Percentiles rank a stretch among this genome's conserved stretches.
phyloP scores from a whole-genome alignment of 2,888 invertebrate species.

The Heliconius hortense region DNA sequence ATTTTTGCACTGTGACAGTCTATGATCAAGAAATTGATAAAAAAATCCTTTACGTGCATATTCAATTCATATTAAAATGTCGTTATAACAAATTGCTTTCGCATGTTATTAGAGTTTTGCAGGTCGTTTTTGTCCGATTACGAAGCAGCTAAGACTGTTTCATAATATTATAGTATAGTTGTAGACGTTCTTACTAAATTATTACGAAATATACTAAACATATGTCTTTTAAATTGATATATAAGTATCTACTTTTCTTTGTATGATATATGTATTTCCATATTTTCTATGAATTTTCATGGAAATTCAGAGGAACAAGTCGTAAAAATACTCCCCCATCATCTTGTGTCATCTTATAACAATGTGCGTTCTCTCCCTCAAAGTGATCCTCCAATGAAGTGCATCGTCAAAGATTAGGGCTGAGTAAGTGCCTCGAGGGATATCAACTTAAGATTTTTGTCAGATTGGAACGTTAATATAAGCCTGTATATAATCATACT shows the following conservation, averaged over 20 bases:
- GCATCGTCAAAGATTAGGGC: slow-evolving; percentile 33
- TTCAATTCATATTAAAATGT: slow-evolving; percentile 22
- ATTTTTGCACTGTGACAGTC: not conserved
- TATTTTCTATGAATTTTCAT: not conserved
- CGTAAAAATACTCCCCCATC: slow-evolving; percentile 20
- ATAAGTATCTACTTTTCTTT: not conserved
- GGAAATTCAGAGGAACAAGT: not conserved
- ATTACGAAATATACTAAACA: not conserved
- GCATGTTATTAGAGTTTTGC: slow-evolving; percentile 8
- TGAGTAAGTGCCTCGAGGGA: slow-evolving; percentile 34
- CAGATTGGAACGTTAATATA: not conserved
- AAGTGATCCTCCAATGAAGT: slow-evolving; percentile 34
- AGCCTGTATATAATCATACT: too few species aligned
- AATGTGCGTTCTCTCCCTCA: slow-evolving; percentile 18
- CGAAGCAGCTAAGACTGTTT: not conserved
- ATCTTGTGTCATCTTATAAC: slow-evolving; percentile 1
- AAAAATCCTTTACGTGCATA: not conserved
- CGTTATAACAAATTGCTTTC: slow-evolving; percentile 16
- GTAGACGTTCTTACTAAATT: not conserved
- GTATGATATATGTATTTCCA: not conserved
- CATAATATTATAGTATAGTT: not conserved
- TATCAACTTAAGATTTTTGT: slow-evolving; percentile 24
- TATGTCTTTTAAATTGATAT: not conserved
- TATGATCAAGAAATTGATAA: slow-evolving; percentile 3
- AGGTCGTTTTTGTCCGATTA: not conserved